A percentile compares a stretch with the other conserved stretches of the same genome.
phyloP scores from a whole-genome alignment of 2,797 vertebrate genomes.

The Poeciliopsis turneri region DNA sequence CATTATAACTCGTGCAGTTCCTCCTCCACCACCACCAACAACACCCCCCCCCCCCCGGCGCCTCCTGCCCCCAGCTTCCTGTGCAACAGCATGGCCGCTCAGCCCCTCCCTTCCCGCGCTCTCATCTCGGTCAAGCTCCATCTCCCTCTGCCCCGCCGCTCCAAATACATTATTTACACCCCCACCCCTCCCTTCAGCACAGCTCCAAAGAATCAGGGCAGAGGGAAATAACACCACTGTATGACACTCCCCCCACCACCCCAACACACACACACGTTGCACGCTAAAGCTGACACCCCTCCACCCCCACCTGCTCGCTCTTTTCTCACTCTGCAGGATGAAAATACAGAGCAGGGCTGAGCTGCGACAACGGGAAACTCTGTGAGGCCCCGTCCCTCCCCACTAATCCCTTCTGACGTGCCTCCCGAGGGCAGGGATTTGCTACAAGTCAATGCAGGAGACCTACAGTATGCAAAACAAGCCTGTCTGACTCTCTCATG shows the following conservation, averaged over 20 bases:
- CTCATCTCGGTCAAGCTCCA: slow-evolving; percentile 53
- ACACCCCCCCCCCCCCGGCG: neutral
- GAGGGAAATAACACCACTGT: slow-evolving; percentile 79
- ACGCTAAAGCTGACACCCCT: slow-evolving; percentile 35
- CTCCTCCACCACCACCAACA: neutral
- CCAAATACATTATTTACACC: slow-evolving; percentile 80
- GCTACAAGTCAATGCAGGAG: slow-evolving; percentile 82
- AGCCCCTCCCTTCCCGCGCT: slow-evolving; percentile 34
- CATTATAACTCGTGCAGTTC: slow-evolving; percentile 32
- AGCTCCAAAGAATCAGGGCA: slow-evolving; percentile 76
- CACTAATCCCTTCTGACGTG: slow-evolving; percentile 83
- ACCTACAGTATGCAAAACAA: slow-evolving; percentile 81
- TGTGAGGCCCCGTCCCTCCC: slow-evolving; percentile 72
- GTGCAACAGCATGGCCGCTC: slow-evolving; percentile 60
- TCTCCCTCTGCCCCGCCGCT: slow-evolving; percentile 52
- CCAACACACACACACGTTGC: slow-evolving; percentile 4
- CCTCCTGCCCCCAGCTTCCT: slow-evolving; percentile 55
- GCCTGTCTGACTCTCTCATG: slow-evolving; percentile 72
- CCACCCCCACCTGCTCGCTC: slow-evolving; percentile 66
- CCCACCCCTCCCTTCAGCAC: slow-evolving; percentile 57
- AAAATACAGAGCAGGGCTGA: slow-evolving; percentile 74
- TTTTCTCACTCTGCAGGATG: slow-evolving; percentile 69
- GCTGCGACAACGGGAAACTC: slow-evolving; percentile 83
- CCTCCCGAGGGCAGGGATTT: slow-evolving; percentile 80
- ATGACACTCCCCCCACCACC: slow-evolving; percentile 22